Evolutionary conservation across 64 coral and sea anemone genomes (phyloP).

Genomic region (Anthopleura sola): DNA sequence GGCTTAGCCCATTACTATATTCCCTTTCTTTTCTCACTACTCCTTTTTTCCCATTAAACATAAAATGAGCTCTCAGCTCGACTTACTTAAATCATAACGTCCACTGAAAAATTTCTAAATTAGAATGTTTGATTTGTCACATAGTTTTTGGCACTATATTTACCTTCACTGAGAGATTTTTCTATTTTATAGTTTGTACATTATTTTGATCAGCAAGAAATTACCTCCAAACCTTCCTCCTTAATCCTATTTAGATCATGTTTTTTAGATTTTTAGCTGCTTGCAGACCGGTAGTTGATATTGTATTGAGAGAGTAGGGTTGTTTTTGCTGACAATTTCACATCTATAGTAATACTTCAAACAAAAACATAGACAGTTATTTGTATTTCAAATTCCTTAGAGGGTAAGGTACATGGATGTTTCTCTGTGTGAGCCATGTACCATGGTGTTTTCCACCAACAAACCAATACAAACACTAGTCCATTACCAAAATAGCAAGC

Average conservation of each 20-base stretch:
- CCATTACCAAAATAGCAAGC: not conserved
- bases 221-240: not conserved
- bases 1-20: not conserved
- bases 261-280: not conserved
- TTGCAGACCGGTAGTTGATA: not conserved
- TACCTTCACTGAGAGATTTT: not conserved
- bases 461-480: not conserved
- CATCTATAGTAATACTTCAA: not conserved
- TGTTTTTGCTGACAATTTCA: not conserved
- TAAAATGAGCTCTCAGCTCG: not conserved
- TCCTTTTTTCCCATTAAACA: not conserved
- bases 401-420: not conserved
- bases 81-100: not conserved
- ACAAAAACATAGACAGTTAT: not conserved
- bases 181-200: not conserved
- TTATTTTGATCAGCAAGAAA: not conserved
- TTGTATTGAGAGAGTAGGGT: not conserved
- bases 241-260: slow-evolving; percentile 14
- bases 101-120: not conserved
- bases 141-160: not conserved
- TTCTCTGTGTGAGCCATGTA: not conserved
- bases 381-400: slow-evolving; percentile 25
- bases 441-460: not conserved
- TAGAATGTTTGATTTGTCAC: not conserved
- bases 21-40: not conserved